Evolutionary conservation across 2,888 invertebrate species (phyloP).

Genomic region (Tortrix viridana): DNA sequence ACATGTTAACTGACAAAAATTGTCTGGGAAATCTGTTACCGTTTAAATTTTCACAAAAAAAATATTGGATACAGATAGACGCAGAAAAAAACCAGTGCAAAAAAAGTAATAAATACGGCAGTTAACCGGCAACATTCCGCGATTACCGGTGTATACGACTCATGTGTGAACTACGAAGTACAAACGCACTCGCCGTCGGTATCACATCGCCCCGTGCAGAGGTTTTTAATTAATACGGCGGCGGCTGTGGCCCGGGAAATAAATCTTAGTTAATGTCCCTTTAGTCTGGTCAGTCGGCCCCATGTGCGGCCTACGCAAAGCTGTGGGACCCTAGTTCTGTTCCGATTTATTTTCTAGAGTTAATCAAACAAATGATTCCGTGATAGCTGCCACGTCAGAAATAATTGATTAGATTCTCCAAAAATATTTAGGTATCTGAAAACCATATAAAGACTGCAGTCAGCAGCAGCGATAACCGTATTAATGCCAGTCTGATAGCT

Average conservation of each 20-base stretch:
- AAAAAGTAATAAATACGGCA: constrained; percentile 20
- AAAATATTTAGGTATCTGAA: no score
- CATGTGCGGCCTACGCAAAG: constrained; percentile 57
- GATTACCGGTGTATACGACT: constrained; percentile 18
- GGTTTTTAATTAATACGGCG: constrained; percentile 80
- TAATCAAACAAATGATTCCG: not conserved
- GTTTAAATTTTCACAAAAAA: not conserved
- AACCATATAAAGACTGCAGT: no score
- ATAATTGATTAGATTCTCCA: not conserved
- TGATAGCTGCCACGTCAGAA: not conserved
- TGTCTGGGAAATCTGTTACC: no score
- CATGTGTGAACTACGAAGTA: constrained; percentile 8
- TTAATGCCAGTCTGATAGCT: no score
- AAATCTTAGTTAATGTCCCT: constrained; percentile 83
- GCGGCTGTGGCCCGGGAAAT: constrained; percentile 62
- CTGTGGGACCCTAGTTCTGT: constrained; percentile 35
- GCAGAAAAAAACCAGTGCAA: constrained; percentile 1
- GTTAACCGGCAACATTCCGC: constrained; percentile 30
- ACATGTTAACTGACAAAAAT: constrained; percentile 1
- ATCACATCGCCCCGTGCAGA: constrained; percentile 56
- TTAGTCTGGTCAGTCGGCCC: constrained; percentile 69
- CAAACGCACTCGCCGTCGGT: constrained; percentile 56
- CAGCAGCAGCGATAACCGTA: no score
- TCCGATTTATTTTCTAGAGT: constrained; percentile 7
- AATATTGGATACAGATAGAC: constrained; percentile 5